A percentile compares a stretch with the other conserved stretches of the same genome.
phyloP scores from a whole-genome alignment of 1,140 invertebrate species.

The Polyergus mexicanus region DNA sequence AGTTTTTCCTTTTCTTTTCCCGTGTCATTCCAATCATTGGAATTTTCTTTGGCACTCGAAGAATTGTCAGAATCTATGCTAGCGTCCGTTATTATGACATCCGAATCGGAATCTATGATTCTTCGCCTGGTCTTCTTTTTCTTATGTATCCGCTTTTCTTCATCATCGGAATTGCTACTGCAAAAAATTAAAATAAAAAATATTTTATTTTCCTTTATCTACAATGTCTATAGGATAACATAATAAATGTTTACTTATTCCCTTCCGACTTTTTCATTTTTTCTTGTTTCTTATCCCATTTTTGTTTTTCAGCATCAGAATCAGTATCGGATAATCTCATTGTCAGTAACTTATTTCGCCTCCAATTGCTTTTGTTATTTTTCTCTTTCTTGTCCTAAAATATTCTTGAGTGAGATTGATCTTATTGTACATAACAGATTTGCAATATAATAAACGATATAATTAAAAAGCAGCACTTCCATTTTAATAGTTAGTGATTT shows the following conservation, averaged over 20 bases:
- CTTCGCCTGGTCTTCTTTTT: conserved; percentile 66
- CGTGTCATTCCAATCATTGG: conserved; percentile 46
- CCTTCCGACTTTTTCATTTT: conserved; percentile 70
- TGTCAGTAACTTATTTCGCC: conserved; percentile 79
- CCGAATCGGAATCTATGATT: conserved; percentile 82
- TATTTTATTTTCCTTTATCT: not conserved
- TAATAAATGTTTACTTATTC: conserved; percentile 70
- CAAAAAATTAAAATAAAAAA: conserved; percentile 13
- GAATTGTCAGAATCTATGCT: conserved; percentile 63
- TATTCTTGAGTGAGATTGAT: not conserved
- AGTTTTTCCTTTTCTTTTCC: conserved; percentile 69
- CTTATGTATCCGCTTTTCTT: conserved; percentile 37
- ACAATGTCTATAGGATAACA: not conserved
- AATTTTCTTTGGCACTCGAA: not conserved
- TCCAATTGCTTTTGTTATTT: conserved; percentile 78
- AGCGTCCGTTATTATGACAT: conserved; percentile 68
- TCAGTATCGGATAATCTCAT: conserved; percentile 79
- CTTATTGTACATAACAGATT: not conserved
- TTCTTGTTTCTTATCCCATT: conserved; percentile 68
- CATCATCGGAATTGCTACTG: conserved; percentile 20
- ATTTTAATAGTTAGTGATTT: not conserved
- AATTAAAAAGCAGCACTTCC: not conserved
- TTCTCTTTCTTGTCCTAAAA: conserved; percentile 47
- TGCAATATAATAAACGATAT: conserved; percentile 16
- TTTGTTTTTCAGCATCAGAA: conserved; percentile 76